Conservation (phyloP, 2,797 vertebrate genomes). For the Percopsis omiscomaycus region DNA sequence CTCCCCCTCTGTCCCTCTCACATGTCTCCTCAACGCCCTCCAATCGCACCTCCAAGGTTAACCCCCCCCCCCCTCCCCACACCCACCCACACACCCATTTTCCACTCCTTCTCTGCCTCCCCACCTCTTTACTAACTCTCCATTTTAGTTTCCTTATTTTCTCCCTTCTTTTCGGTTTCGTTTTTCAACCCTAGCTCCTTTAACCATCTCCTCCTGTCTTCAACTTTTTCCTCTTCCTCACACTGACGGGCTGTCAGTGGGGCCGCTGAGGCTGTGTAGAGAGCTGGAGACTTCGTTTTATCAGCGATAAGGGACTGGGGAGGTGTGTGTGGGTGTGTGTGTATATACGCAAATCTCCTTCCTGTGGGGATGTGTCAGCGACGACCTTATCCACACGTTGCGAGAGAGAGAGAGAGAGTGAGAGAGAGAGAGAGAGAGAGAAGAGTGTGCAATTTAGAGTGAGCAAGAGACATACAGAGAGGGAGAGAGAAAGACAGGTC, state of each 20-base stretch:
- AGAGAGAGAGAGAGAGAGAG: constrained; percentile 20
- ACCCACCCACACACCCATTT: neutral
- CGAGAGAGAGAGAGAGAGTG: constrained; percentile 31
- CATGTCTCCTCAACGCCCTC: constrained; percentile 22
- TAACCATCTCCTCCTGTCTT: neutral
- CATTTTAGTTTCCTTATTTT: neutral
- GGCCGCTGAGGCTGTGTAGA: constrained; percentile 9
- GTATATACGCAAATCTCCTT: constrained; percentile 45
- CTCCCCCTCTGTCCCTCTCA: constrained; percentile 3
- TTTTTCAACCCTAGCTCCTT: too few relatives aligned
- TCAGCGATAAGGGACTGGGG: constrained; percentile 53
- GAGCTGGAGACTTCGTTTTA: constrained; percentile 53
- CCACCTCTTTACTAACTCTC: neutral
- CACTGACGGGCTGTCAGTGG: constrained; percentile 21
- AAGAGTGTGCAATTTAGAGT: neutral
- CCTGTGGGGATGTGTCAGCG: constrained; percentile 65
- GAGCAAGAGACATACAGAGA: constrained; percentile 18
- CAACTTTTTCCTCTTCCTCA: constrained; percentile 13
- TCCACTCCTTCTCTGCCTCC: neutral
- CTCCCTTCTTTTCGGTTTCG: neutral
- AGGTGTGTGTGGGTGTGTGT: neutral
- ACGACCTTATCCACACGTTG: constrained; percentile 62
- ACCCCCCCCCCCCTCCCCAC: neutral
- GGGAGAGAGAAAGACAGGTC: constrained; percentile 34
- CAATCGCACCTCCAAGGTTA: constrained; percentile 7